Evolutionary conservation across 2,888 invertebrate species (phyloP).

Genomic region (Pandemis corylana): DNA sequence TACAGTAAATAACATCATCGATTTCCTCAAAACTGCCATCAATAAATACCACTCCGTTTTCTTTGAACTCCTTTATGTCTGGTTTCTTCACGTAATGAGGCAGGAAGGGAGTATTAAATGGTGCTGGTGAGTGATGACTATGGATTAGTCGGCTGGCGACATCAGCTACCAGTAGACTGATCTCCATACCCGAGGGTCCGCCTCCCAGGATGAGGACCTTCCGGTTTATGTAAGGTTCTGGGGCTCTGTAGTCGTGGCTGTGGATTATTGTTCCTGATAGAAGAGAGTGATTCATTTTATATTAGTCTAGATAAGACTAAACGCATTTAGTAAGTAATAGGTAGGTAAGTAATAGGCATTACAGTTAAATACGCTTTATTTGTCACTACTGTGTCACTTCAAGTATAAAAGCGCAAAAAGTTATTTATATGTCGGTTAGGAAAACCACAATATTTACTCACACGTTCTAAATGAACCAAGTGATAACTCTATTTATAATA

Average conservation of each 20-base stretch:
- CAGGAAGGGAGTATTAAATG: conserved; percentile 74
- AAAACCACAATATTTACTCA: too few species aligned
- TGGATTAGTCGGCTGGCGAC: conserved; percentile 74
- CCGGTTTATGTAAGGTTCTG: conserved; percentile 83
- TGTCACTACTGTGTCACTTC: too few species aligned
- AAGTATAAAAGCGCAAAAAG: too few species aligned
- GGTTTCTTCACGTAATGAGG: conserved; percentile 79
- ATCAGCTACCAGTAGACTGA: conserved; percentile 85
- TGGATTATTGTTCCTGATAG: conserved; percentile 86
- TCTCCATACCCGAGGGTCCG: conserved; percentile 90
- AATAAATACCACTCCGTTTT: conserved; percentile 82
- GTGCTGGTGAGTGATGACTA: conserved; percentile 78
- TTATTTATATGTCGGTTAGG: too few species aligned
- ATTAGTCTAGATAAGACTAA: not conserved
- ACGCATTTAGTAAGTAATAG: not conserved
- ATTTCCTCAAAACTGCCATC: conserved; percentile 86
- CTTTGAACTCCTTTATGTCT: conserved; percentile 78
- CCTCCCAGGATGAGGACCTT: conserved; percentile 89
- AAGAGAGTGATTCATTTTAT: not conserved
- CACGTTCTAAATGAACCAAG: too few species aligned
- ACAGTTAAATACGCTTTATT: too few species aligned
- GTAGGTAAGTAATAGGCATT: too few species aligned
- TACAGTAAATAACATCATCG: conserved; percentile 90
- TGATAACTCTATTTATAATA: too few species aligned
- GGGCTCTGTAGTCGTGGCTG: conserved; percentile 89